Evolutionary conservation across 1,140 invertebrate genomes (phyloP).

Genomic region (Gryllus bimaculatus): DNA sequence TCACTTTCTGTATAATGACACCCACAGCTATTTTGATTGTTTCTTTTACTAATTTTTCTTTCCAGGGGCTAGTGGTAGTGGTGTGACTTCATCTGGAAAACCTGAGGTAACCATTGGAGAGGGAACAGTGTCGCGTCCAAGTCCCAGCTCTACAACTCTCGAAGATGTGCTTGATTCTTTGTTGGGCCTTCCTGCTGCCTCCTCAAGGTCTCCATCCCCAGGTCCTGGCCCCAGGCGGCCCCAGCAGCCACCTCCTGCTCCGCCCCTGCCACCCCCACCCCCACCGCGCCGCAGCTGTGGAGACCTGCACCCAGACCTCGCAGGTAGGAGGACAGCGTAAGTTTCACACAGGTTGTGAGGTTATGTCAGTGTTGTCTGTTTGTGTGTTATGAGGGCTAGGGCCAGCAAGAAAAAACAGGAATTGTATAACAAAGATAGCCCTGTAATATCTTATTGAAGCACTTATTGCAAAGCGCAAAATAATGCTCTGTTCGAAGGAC

Average conservation of each 20-base stretch:
- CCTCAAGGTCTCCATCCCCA: slow-evolving; percentile 56
- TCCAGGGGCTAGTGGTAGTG: not conserved
- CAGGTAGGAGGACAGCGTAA: slow-evolving; percentile 71
- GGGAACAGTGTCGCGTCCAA: slow-evolving; percentile 29
- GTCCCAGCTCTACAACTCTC: slow-evolving; percentile 72
- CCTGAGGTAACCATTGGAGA: not conserved
- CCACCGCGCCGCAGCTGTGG: slow-evolving; percentile 25
- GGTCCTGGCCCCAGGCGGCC: slow-evolving; percentile 33
- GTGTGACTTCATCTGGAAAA: not conserved
- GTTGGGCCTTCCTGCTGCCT: slow-evolving; percentile 67
- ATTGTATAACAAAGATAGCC: not conserved
- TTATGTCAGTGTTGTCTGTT: not conserved
- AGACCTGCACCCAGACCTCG: slow-evolving; percentile 45
- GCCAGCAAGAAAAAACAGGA: not conserved
- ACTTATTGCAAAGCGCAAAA: too few relatives aligned
- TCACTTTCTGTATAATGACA: too few relatives aligned
- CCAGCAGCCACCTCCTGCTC: slow-evolving; percentile 36
- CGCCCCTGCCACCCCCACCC: slow-evolving; percentile 32
- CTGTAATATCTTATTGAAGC: too few relatives aligned
- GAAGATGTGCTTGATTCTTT: slow-evolving; percentile 89
- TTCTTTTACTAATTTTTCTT: not conserved
- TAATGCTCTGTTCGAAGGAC: too few relatives aligned
- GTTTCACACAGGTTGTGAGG: slow-evolving; percentile 33
- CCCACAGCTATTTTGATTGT: too few relatives aligned
- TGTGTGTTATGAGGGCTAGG: not conserved